Evolutionary conservation across 2,113 vertebrate species (phyloP), one percentile per base, ranked within the genome.

Genomic region (Zeus faber): DNA sequence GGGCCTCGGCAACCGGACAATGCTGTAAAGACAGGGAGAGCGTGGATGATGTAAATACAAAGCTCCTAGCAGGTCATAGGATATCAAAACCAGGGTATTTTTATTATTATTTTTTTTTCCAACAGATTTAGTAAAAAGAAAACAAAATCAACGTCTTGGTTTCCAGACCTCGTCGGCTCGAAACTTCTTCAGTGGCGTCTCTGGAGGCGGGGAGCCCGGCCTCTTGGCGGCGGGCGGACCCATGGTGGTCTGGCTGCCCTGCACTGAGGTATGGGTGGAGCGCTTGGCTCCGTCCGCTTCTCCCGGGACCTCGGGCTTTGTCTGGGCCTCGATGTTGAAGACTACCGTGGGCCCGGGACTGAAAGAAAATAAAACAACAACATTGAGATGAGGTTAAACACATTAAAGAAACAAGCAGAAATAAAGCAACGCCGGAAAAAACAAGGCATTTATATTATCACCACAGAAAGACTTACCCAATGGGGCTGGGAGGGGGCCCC

Each of bases 401-500:
- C 21, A 25, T 3, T n/a, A 14, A 3, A 33, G 31, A 33, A 33
- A 33, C 13, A 33, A 33, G 27, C 8, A 4, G 9, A 5, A 4
- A 29, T 29, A 29, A 29, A 5, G 27, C 27, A 9, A 4, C 4
- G 4, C 27, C 2, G n/a, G 33, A 37, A 13, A 14, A n/a, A 13
- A 37, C 33, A 35, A n/a, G n/a, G n/a, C n/a, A n/a, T n/a, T n/a
- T n/a, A n/a, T n/a, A n/a, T n/a, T n/a, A 37, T 37, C 11, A 37
- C 3, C 11, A n/a, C 13, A 37, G 33, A n/a, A 37, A n/a, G 17
- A 20, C 61, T 60, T 86, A 95, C 93, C 91, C 88, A 79, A 91
- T 90, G 81, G 92, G 91, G 83, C 89, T 92, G 85, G 88, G 83
- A 41, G 90, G 90, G 72, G 81, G 89, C 76, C 87, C 88, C 80